Conservation (phyloP, 2,113 vertebrate species). For the Ochotona princeps region DNA sequence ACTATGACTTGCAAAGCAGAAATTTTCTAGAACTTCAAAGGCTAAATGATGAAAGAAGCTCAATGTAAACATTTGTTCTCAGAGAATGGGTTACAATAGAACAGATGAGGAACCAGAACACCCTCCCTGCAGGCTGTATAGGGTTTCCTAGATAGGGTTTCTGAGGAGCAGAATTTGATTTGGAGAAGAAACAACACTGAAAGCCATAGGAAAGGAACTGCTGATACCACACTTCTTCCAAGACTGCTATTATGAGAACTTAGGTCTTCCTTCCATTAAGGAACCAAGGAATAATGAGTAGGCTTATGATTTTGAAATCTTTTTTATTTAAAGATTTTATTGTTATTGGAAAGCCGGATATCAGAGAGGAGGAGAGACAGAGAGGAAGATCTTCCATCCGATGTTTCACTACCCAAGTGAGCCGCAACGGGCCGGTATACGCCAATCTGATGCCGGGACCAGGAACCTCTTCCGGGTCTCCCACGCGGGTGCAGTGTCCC, state of each 20-base stretch:
- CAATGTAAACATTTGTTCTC: background rate
- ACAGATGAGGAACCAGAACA: background rate
- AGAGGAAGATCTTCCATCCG: too few relatives aligned
- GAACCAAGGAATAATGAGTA: background rate
- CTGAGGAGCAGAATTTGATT: background rate
- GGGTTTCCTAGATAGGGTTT: background rate
- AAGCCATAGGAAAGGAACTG: background rate
- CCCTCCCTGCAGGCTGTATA: background rate
- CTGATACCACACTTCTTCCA: background rate
- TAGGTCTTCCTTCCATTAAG: background rate
- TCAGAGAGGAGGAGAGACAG: too few relatives aligned
- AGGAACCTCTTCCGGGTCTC: too few relatives aligned
- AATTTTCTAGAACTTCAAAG: background rate
- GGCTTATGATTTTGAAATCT: background rate
- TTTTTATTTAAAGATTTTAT: too few relatives aligned
- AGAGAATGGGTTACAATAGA: conserved; percentile 4
- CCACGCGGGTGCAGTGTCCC: too few relatives aligned
- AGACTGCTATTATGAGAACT: background rate
- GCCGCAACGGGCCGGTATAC: too few relatives aligned
- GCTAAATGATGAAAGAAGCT: background rate
- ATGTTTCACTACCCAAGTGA: too few relatives aligned
- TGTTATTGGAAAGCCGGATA: too few relatives aligned
- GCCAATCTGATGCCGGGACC: too few relatives aligned
- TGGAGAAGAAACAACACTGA: background rate
- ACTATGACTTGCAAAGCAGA: conserved; percentile 28